Conservation (phyloP, 2,888 invertebrate species). For the Dendrolimus houi region DNA sequence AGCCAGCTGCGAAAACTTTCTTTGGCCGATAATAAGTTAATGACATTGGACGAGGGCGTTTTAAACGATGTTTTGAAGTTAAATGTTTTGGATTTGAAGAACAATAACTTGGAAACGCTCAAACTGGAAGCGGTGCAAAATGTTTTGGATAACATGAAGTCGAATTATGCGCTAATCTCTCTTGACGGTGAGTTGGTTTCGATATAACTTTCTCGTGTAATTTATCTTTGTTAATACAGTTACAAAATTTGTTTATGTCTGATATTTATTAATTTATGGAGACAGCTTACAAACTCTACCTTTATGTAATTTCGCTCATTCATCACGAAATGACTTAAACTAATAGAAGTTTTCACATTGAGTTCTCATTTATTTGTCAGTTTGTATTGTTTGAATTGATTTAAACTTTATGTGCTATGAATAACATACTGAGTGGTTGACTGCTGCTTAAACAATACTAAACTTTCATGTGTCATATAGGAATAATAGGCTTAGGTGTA, state of each 20-base stretch:
- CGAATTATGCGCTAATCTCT: slow-evolving; percentile 83
- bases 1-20: slow-evolving; percentile 83
- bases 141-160: slow-evolving; percentile 82
- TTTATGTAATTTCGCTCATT: slow-evolving; percentile 1
- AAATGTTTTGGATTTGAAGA: slow-evolving; percentile 84
- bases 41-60: slow-evolving; percentile 81
- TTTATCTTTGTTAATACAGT: slow-evolving; percentile 29
- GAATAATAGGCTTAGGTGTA: too few relatives aligned
- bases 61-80: slow-evolving; percentile 83
- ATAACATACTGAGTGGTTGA: too few relatives aligned
- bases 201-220: slow-evolving; percentile 27
- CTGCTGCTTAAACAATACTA: too few relatives aligned
- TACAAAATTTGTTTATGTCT: slow-evolving; percentile 12
- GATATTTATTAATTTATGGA: slow-evolving; percentile 13
- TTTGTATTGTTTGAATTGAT: neutral
- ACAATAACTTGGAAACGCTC: slow-evolving; percentile 85
- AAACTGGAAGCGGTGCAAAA: slow-evolving; percentile 83
- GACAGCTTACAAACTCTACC: slow-evolving; percentile 5
- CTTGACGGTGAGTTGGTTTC: slow-evolving; percentile 81
- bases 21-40: slow-evolving; percentile 85
- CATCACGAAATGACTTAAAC: neutral
- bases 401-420: neutral
- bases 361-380: neutral
- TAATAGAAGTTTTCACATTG: too few relatives aligned
- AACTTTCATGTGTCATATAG: too few relatives aligned